Evolutionary conservation across 1,140 invertebrate genomes (phyloP), one percentile per base, ranked within the genome.

Genomic region (Holotrichia oblita): DNA sequence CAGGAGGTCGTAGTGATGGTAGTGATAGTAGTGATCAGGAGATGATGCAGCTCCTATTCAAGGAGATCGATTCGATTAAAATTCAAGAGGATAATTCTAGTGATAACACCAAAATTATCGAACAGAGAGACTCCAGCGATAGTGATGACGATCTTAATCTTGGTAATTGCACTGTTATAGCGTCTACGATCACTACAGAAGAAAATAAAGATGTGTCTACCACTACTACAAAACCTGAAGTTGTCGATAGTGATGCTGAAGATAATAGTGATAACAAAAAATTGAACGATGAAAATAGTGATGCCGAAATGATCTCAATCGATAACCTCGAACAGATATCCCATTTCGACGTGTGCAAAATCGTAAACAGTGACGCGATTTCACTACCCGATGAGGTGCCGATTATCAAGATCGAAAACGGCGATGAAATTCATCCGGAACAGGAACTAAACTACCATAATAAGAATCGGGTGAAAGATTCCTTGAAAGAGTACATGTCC

Each of bases 401-500:
- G 44, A 48, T 48, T 20, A 2, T 64, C 14, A 64, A 64, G 22
- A 64, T 22, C 61, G 61, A 27, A 20, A 27, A 64, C 61, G 61
- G 22, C 61, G 61, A 14, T 14, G 61, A 64, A 64, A 20, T 22
- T 20, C 61, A 64, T 6, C 61, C 14, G 12, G 8, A 48, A n/a
- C 44, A 8, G 44, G 12, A 10, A 48, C 44, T 6, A 10, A 41
- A 41, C 4, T 10, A 10, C 10, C 40, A 48, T n/a, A 48, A 48
- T 48, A 48, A 48, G 12, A 12, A 48, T 3, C 61, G 61, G 17
- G n/a, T 64, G n/a, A 64, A 24, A 9, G 61, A 24, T 64, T 64
- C 61, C n/a, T 20, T 64, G n/a, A 17, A 44, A 40, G 40, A 81
- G 59, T 81, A 80, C 59, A 79, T 77, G 44, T 83, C 82, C 17